These are phyloP conservation scores for Acrobasis repandana DNA, from an alignment of 2,888 invertebrate species.

Conservation along the genomic window DNA sequence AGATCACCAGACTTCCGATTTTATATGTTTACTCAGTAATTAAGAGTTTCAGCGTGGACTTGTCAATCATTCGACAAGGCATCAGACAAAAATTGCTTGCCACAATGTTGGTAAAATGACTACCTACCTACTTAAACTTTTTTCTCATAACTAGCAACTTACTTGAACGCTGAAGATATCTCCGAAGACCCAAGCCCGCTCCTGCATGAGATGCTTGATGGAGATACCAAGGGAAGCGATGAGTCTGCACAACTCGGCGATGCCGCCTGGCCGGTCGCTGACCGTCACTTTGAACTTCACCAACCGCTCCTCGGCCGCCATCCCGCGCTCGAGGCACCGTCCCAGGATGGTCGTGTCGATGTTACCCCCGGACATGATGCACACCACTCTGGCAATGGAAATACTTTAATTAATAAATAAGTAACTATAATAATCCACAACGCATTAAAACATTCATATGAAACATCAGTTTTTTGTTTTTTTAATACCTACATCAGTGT, in stretches of 20 bases:
- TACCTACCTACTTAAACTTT: too few species aligned
- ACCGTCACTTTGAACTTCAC: conserved; percentile 84
- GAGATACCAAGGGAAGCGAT: conserved; percentile 91
- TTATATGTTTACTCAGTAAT: too few species aligned
- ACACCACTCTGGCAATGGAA: conserved; percentile 86
- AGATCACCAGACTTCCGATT: too few species aligned
- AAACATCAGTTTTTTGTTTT: too few species aligned
- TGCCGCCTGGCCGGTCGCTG: conserved; percentile 94
- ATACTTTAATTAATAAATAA: not conserved
- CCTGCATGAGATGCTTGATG: conserved; percentile 98
- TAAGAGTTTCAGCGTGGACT: too few species aligned
- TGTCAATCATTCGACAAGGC: too few species aligned
- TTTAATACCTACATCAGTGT: too few species aligned
- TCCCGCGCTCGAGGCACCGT: conserved; percentile 92
- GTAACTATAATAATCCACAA: too few species aligned
- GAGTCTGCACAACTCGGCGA: conserved; percentile 91
- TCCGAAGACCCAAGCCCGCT: conserved; percentile 95
- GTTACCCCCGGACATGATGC: conserved; percentile 93
- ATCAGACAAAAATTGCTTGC: too few species aligned
- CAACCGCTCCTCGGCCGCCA: conserved; percentile 93
- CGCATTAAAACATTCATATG: too few species aligned
- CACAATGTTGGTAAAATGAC: too few species aligned
- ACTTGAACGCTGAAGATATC: conserved; percentile 89
- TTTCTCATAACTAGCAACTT: conserved; percentile 36
- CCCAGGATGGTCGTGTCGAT: conserved; percentile 96